A percentile compares a stretch with the other conserved stretches of the same genome.
These are phyloP conservation scores for Phalloptychus januarius DNA, from an alignment of 2,797 vertebrate species.

Conservation along the genomic window DNA sequence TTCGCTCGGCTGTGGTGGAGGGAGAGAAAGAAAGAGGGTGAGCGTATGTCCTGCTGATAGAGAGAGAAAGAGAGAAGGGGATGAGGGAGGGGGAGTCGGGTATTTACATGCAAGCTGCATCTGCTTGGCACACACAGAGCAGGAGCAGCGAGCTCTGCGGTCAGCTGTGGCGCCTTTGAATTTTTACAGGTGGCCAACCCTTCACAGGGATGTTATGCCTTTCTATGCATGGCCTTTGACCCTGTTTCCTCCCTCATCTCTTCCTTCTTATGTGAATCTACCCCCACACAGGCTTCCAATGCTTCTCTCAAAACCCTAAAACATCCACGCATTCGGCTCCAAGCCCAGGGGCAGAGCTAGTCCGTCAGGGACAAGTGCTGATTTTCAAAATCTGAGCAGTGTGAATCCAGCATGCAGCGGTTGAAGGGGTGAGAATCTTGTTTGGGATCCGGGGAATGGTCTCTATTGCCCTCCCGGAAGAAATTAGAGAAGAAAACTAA, in stretches of 20 bases:
- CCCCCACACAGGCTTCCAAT: neutral
- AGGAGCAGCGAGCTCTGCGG: conserved; percentile 19
- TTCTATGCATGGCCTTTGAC: conserved; percentile 55
- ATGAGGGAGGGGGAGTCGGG: neutral
- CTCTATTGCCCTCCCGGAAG: neutral
- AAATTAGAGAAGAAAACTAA: neutral
- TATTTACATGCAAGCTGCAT: conserved; percentile 67
- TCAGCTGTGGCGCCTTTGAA: neutral
- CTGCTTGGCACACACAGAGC: conserved; percentile 40
- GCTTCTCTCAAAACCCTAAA: neutral
- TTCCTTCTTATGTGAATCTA: neutral
- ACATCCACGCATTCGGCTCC: neutral
- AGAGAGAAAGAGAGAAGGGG: conserved; percentile 9
- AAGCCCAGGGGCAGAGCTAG: neutral
- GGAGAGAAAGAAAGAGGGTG: conserved; percentile 13
- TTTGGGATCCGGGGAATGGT: neutral
- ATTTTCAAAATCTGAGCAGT: neutral
- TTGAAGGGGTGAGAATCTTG: neutral
- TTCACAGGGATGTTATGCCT: neutral
- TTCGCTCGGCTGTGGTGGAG: conserved; percentile 9
- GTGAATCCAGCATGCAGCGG: neutral
- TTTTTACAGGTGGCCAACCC: neutral
- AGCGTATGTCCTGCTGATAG: conserved; percentile 34
- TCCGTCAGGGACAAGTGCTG: neutral
- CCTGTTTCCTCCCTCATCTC: neutral